Percentiles rank a stretch among this genome's conserved stretches.
Conservation (phyloP, 1,140 invertebrate species). For the Papilio helenus region DNA sequence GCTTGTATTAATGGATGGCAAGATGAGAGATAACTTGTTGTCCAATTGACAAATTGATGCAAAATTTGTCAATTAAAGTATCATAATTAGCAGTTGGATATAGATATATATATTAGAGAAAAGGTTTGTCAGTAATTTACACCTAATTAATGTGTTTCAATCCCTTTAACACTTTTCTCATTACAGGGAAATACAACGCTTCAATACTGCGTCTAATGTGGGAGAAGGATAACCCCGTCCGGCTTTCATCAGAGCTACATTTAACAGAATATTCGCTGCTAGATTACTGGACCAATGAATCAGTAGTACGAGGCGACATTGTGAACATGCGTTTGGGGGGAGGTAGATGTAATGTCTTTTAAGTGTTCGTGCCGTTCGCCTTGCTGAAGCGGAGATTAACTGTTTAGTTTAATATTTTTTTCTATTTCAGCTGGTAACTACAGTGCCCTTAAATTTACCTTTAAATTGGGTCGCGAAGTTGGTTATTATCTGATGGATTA, state of each 20-base stretch:
- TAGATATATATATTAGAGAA: too few species aligned
- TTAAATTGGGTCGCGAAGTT: conserved; percentile 90
- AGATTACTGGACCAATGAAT: conserved; percentile 88
- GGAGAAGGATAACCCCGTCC: conserved; percentile 89
- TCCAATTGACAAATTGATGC: too few species aligned
- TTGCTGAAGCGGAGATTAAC: conserved; percentile 9
- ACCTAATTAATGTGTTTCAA: not conserved
- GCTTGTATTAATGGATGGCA: too few species aligned
- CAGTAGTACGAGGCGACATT: conserved; percentile 86
- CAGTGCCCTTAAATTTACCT: conserved; percentile 90
- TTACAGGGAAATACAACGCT: conserved; percentile 90
- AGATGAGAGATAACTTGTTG: too few species aligned
- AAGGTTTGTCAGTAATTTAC: too few species aligned
- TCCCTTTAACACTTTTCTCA: not conserved
- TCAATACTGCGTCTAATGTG: conserved; percentile 89
- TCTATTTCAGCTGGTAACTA: conserved; percentile 90
- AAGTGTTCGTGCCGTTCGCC: conserved; percentile 48
- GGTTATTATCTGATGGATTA: conserved; percentile 96
- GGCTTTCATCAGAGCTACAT: conserved; percentile 89
- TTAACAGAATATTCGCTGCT: conserved; percentile 91
- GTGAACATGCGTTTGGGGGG: conserved; percentile 87
- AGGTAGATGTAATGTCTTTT: conserved; percentile 83
- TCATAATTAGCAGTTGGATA: too few species aligned
- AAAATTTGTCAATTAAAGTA: too few species aligned
- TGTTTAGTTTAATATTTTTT: conserved; percentile 38